Base-by-base conservation (phyloP, 1,140 invertebrate species). In the Nebria ingens region DNA sequence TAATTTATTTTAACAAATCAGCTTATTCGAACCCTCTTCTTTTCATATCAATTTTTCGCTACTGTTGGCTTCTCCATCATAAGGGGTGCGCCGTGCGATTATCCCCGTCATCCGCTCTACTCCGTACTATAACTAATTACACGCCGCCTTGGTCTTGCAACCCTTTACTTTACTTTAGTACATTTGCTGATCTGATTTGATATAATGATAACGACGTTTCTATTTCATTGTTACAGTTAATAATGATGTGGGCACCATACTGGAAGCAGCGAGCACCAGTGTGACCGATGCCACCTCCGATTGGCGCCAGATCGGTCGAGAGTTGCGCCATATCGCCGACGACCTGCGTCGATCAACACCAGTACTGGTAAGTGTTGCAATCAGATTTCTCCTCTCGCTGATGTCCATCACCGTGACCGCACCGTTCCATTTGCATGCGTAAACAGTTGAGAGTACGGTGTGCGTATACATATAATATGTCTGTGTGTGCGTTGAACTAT, bases 231-330 rank as follows among this genome's bases (percentile, higher is more conserved):
- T n/a, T n/a, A n/a, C n/a, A n/a, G n/a, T n/a, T n/a, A n/a, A n/a
- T n/a, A n/a, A n/a, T n/a, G n/a, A n/a, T n/a, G n/a, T n/a, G n/a
- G n/a, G n/a, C n/a, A n/a, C n/a, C n/a, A n/a, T n/a, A n/a, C n/a
- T n/a, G n/a, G n/a, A n/a, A n/a, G n/a, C n/a, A n/a, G n/a, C n/a
- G n/a, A n/a, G n/a, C n/a, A n/a, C n/a, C n/a, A n/a, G n/a, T n/a
- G n/a, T n/a, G n/a, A n/a, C n/a, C n/a, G n/a, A n/a, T n/a, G n/a
- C n/a, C n/a, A n/a, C 23, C 12, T 21, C 52, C 2, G 56, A 57
- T 54, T 57, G 56, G 56, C 40, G 21, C 17, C 21, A 53, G 34
- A 57, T 23, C 4, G 52, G 52, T 2, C 53, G 53, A 12, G 52
- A 55, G 20, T 21, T 57, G 13, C 38, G 52, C 4, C 52, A 22